A percentile compares a stretch with the other conserved stretches of the same genome.
phyloP scores from a whole-genome alignment of 2,888 invertebrate species.

The Cheilosia variabilis region DNA sequence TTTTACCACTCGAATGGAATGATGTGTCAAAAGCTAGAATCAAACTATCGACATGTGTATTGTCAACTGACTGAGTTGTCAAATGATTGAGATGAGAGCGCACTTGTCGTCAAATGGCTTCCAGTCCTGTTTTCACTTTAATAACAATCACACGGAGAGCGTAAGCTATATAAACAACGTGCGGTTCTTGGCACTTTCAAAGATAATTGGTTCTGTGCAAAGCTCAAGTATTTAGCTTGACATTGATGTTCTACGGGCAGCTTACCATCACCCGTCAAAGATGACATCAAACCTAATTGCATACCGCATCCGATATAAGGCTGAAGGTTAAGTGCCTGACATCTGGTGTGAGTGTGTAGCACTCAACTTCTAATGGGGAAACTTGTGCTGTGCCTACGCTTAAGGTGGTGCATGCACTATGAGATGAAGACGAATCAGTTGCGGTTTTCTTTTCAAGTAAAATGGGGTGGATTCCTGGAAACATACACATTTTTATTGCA shows the following conservation, averaged over 20 bases:
- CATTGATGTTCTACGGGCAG: conserved; percentile 55
- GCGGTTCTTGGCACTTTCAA: background rate
- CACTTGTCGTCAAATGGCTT: conserved; percentile 31
- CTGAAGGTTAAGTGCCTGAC: conserved; percentile 67
- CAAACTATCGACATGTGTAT: background rate
- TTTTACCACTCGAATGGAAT: background rate
- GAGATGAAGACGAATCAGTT: background rate
- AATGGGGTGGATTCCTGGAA: background rate
- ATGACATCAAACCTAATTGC: conserved; percentile 56
- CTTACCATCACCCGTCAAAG: conserved; percentile 39
- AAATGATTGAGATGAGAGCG: conserved; percentile 20
- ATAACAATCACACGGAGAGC: background rate
- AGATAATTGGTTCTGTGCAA: conserved; percentile 52
- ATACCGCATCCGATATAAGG: conserved; percentile 46
- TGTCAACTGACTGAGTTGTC: background rate
- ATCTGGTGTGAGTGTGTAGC: conserved; percentile 32
- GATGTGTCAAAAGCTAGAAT: background rate
- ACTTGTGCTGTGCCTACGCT: conserved; percentile 2
- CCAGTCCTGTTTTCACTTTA: conserved; percentile 4
- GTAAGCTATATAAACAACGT: background rate
- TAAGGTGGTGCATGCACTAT: conserved; percentile 30
- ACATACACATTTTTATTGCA: no score
- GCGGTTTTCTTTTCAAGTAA: conserved; percentile 16
- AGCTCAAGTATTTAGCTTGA: conserved; percentile 46
- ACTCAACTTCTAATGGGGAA: conserved; percentile 50